A percentile compares a stretch with the other conserved stretches of the same genome.
phyloP scores from a whole-genome alignment of 1,140 invertebrate species.

The Cephus cinctus region DNA sequence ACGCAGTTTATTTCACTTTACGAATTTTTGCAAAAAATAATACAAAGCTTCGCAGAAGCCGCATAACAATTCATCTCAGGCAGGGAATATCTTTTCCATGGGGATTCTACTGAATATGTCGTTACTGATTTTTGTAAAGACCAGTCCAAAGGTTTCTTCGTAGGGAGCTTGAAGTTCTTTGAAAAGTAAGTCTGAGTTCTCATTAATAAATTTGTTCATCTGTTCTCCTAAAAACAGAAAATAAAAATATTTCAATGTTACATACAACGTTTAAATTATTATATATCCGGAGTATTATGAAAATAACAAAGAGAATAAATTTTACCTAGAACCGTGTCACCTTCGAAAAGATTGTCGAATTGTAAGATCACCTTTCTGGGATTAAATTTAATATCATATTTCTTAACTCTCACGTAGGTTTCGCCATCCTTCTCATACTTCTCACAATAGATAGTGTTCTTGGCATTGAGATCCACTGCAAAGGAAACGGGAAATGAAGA shows the following conservation, averaged over 20 bases:
- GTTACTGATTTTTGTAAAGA: slow-evolving; percentile 63
- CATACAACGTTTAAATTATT: neutral
- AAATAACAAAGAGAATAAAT: neutral
- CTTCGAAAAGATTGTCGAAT: slow-evolving; percentile 64
- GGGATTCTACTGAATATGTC: slow-evolving; percentile 65
- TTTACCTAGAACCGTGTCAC: slow-evolving; percentile 57
- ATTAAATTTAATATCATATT: slow-evolving; percentile 60
- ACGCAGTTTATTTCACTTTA: no score
- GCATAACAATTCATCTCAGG: slow-evolving; percentile 36
- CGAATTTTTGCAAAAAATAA: no score
- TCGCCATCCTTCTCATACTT: slow-evolving; percentile 59
- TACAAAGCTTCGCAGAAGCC: no score
- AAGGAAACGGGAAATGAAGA: slow-evolving; percentile 19
- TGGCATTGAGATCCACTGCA: slow-evolving; percentile 60
- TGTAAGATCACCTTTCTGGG: slow-evolving; percentile 57
- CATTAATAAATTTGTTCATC: slow-evolving; percentile 62
- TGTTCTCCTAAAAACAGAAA: slow-evolving; percentile 35
- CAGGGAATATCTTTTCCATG: slow-evolving; percentile 62
- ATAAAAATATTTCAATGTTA: slow-evolving; percentile 15
- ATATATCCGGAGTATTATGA: neutral
- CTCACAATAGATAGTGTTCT: slow-evolving; percentile 61
- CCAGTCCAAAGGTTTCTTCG: slow-evolving; percentile 61
- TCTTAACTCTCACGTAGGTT: slow-evolving; percentile 61
- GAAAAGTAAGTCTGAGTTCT: slow-evolving; percentile 66
- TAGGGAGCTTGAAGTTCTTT: slow-evolving; percentile 65